phyloP scores from a whole-genome alignment of 2,888 invertebrate genomes.

The Bugula neritina region DNA sequence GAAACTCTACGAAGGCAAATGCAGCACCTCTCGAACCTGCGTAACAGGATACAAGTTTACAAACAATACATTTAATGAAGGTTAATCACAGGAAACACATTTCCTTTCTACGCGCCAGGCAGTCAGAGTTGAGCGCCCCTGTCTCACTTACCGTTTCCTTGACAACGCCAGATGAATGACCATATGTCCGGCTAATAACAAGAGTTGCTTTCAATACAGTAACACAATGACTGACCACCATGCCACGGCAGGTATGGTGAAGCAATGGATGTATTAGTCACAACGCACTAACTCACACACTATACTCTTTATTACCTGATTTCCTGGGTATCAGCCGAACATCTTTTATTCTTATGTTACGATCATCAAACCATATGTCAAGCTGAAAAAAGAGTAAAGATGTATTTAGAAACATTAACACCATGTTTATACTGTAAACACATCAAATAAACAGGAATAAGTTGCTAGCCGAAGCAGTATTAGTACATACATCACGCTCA shows the following conservation, averaged over 20 bases:
- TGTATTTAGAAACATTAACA: not conserved
- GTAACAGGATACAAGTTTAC: conserved; percentile 32
- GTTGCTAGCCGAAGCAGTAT: no score
- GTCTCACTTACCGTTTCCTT: no score
- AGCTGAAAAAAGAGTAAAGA: not conserved
- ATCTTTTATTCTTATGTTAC: conserved; percentile 59
- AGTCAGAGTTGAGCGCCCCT: no score
- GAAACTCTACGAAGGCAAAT: conserved; percentile 90
- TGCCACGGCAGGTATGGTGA: no score
- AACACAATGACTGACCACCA: no score
- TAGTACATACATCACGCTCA: conserved; percentile 12
- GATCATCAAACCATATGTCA: conserved; percentile 19
- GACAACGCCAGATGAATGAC: no score
- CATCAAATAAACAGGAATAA: not conserved
- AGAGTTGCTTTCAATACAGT: no score
- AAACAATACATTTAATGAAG: no score
- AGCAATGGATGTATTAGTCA: no score
- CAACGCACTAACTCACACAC: no score
- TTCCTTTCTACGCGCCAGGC: not conserved
- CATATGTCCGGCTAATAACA: no score
- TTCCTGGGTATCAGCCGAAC: conserved; percentile 75
- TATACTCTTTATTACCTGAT: conserved; percentile 33
- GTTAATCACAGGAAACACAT: not conserved
- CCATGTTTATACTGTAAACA: not conserved
- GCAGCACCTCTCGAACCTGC: conserved; percentile 73